These are phyloP conservation scores for Cynodonichthys magdalenae DNA, from an alignment of 2,797 vertebrate genomes.

Conservation along the genomic window DNA sequence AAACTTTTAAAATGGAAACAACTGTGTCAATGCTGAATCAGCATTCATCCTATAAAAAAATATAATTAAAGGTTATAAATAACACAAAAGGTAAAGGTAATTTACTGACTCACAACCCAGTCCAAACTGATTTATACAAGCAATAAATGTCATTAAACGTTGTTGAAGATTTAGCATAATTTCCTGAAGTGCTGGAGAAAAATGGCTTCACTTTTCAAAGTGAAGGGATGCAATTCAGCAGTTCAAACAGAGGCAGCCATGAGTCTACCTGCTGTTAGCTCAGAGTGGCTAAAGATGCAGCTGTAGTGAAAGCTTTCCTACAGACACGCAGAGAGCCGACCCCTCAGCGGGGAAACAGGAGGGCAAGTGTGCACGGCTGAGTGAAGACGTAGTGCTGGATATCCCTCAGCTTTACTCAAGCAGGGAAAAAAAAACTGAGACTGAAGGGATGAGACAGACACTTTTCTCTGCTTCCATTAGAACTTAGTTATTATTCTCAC, in stretches of 20 bases:
- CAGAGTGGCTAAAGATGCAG: constrained; percentile 37
- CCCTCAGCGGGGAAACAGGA: constrained; percentile 61
- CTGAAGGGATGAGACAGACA: constrained; percentile 38
- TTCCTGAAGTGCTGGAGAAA: constrained; percentile 2
- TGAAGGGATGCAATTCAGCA: constrained; percentile 33
- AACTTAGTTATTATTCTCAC: constrained; percentile 38
- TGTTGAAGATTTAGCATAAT: neutral
- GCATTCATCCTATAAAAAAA: too few species aligned
- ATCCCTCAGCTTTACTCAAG: constrained; percentile 56
- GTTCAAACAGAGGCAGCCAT: constrained; percentile 23
- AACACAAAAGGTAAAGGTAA: neutral
- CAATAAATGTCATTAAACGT: neutral
- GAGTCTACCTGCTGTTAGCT: constrained; percentile 54
- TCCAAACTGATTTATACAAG: neutral
- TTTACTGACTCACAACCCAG: constrained; percentile 1
- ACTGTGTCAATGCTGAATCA: too few species aligned
- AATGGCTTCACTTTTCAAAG: constrained; percentile 35
- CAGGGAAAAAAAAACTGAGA: constrained; percentile 34
- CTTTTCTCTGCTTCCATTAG: constrained; percentile 38
- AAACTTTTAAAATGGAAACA: too few species aligned
- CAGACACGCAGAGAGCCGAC: constrained; percentile 55
- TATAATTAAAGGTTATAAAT: neutral
- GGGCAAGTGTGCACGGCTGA: constrained; percentile 63
- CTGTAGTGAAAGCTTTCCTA: constrained; percentile 49
- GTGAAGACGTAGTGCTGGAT: constrained; percentile 66